Conservation (phyloP, 2,888 invertebrate genomes). For the Lasiommata megera region DNA sequence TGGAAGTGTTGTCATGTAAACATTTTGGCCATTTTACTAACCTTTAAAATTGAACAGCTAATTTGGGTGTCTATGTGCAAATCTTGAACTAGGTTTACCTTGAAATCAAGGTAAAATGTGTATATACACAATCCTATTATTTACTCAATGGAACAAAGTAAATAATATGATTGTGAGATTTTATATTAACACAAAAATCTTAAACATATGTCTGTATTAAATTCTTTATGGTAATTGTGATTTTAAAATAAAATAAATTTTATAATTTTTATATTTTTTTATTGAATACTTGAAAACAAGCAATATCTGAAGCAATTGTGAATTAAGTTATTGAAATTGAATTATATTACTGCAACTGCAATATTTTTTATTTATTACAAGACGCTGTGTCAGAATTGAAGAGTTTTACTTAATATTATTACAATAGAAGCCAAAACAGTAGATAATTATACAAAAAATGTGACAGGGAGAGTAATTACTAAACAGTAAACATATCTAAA, state of each 20-base stretch:
- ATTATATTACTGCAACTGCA: not conserved
- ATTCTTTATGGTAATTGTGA: not conserved
- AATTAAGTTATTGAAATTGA: not conserved
- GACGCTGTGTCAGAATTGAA: not conserved
- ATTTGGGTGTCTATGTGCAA: no score
- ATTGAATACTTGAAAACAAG: conserved; percentile 5
- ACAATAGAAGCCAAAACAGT: not conserved
- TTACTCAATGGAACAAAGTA: no score
- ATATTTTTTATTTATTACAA: not conserved
- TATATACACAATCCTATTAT: no score
- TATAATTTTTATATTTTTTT: not conserved
- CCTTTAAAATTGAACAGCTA: no score
- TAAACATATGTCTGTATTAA: not conserved
- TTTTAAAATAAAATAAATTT: conserved; percentile 4
- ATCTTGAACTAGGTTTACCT: no score
- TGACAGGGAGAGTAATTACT: not conserved
- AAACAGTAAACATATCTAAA: not conserved
- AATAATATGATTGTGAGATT: no score
- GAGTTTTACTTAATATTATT: not conserved
- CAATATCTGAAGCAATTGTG: conserved; percentile 1
- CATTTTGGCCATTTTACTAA: no score
- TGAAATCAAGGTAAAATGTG: no score
- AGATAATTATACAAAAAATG: not conserved
- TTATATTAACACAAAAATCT: not conserved
- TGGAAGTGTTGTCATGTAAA: no score